Evolutionary conservation across 2,797 vertebrate genomes (phyloP).

Genomic region (Chelonia mydas): DNA sequence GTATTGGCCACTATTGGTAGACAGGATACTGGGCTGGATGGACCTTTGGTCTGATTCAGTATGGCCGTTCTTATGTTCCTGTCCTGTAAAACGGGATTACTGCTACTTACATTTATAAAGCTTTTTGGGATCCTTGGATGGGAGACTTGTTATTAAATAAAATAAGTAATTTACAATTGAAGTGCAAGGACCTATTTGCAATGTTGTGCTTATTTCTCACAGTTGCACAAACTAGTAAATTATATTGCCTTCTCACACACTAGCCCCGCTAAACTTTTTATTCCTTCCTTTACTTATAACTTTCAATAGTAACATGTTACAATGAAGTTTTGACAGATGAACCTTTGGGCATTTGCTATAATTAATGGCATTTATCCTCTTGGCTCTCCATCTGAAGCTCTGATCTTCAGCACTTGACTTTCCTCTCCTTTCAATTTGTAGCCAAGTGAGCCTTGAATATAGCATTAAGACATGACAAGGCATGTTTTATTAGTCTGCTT

Average conservation of each 20-base stretch:
- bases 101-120: neutral
- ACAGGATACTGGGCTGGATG: too few relatives aligned
- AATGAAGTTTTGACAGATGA: neutral
- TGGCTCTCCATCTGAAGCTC: neutral
- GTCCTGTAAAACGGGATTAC: neutral
- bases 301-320: neutral
- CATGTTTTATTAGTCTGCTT: slow-evolving; percentile 26
- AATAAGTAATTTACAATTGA: neutral
- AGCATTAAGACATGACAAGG: neutral
- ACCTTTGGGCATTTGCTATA: neutral
- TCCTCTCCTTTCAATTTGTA: neutral
- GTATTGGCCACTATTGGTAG: too few relatives aligned
- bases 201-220: neutral
- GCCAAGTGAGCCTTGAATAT: neutral
- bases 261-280: neutral
- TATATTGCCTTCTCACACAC: neutral
- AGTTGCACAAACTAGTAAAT: neutral
- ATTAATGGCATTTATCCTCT: neutral
- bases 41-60: too few relatives aligned
- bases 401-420: neutral
- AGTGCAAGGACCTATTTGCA: neutral
- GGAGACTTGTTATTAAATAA: neutral
- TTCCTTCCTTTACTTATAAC: neutral
- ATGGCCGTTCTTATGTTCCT: neutral
- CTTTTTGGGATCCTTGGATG: neutral